These are phyloP conservation scores for Uropetala carovei DNA, from an alignment of 2,888 invertebrate species.

Conservation along the genomic window DNA sequence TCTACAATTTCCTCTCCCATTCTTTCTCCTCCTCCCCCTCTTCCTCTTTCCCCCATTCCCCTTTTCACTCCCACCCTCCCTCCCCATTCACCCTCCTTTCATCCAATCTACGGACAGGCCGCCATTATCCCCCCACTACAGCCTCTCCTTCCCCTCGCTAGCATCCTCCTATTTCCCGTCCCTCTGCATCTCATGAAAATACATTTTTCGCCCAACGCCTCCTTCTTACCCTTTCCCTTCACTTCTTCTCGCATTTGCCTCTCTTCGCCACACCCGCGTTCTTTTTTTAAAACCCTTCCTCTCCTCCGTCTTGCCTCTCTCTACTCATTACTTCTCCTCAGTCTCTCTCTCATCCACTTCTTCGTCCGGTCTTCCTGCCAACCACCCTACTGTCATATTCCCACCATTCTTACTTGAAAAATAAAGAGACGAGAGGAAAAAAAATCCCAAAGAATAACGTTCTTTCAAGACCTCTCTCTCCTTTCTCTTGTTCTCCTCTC, in stretches of 20 bases:
- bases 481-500: neutral
- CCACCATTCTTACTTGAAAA: conserved; percentile 5
- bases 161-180: neutral
- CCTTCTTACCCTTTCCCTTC: neutral
- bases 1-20: conserved; percentile 23
- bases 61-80: neutral
- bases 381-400: neutral
- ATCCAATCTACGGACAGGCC: neutral
- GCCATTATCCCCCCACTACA: conserved; percentile 45
- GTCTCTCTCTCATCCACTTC: neutral
- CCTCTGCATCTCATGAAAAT: conserved; percentile 51
- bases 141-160: neutral
- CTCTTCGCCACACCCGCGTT: neutral
- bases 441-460: neutral
- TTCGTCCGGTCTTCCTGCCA: neutral
- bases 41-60: neutral
- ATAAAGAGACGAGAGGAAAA: neutral
- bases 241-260: neutral
- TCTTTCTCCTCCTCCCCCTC: neutral
- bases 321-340: neutral
- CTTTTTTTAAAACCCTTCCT: neutral
- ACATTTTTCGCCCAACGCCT: conserved; percentile 34
- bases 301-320: neutral
- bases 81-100: neutral
- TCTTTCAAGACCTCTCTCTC: neutral